Percentiles rank a stretch among this genome's conserved stretches.
These are phyloP conservation scores for Meriones psammophilus DNA, from an alignment of 2,797 vertebrate genomes.

Conservation along the genomic window DNA sequence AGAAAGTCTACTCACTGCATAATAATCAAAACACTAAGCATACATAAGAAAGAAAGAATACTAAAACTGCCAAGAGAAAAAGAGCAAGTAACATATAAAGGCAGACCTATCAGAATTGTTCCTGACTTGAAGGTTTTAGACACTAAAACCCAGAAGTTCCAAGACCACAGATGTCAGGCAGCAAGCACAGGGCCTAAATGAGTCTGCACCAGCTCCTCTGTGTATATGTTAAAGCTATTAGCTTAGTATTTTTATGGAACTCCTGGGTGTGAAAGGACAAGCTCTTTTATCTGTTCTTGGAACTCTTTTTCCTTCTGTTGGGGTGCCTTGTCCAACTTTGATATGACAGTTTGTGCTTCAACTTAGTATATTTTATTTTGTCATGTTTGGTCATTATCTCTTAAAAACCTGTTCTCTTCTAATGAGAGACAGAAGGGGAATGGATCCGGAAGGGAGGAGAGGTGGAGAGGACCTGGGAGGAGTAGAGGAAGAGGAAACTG, in stretches of 20 bases:
- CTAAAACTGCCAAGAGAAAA: background rate
- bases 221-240: background rate
- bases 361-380: background rate
- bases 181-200: too few species aligned
- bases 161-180: background rate
- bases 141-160: background rate
- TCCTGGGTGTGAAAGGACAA: background rate
- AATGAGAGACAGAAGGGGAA: background rate
- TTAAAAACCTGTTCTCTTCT: background rate
- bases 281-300: background rate
- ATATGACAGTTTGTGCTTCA: background rate
- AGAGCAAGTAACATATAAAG: background rate
- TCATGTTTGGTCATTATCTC: background rate
- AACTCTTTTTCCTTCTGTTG: background rate
- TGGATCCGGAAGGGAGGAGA: background rate
- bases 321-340: background rate
- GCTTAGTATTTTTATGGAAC: background rate
- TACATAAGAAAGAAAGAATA: background rate
- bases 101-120: background rate
- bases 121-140: background rate
- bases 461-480: too few species aligned
- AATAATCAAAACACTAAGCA: background rate
- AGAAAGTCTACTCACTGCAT: background rate
- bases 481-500: background rate
- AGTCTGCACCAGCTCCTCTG: too few species aligned